Conservation (phyloP, 2,797 vertebrate genomes). For the Vultur gryphus region DNA sequence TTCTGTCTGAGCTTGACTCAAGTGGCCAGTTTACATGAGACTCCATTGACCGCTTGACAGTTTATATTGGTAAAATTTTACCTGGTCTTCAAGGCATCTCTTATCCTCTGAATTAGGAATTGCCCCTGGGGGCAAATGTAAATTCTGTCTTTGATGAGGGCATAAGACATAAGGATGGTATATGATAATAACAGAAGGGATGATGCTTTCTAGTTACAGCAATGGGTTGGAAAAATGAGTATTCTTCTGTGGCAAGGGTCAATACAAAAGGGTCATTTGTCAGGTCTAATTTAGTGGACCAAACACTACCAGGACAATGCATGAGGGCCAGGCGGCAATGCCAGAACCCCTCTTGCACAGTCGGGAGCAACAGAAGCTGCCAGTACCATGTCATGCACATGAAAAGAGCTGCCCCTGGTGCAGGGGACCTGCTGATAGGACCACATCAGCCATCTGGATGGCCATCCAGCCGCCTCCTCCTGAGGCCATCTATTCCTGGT, state of each 20-base stretch:
- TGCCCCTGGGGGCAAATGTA: background rate
- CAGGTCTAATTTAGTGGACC: fast-evolving
- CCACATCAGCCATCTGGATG: background rate
- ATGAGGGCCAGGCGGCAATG: background rate
- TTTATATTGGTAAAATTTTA: background rate
- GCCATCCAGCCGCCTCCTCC: background rate
- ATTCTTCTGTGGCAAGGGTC: background rate
- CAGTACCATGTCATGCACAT: background rate
- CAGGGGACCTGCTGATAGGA: background rate
- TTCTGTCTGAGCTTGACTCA: background rate
- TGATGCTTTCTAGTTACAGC: background rate
- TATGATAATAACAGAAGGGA: background rate
- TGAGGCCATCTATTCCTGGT: background rate
- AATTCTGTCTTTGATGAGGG: background rate
- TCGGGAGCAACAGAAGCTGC: background rate
- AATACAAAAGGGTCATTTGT: background rate
- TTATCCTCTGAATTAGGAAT: background rate
- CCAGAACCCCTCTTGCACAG: background rate
- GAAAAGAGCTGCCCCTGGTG: background rate
- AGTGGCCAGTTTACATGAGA: background rate
- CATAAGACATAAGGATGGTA: background rate
- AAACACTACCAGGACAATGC: background rate
- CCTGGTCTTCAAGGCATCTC: background rate
- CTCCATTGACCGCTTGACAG: background rate
- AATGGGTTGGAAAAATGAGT: background rate